Conservation (phyloP, 2,888 invertebrate genomes). For the Plemyria rubiginata region DNA sequence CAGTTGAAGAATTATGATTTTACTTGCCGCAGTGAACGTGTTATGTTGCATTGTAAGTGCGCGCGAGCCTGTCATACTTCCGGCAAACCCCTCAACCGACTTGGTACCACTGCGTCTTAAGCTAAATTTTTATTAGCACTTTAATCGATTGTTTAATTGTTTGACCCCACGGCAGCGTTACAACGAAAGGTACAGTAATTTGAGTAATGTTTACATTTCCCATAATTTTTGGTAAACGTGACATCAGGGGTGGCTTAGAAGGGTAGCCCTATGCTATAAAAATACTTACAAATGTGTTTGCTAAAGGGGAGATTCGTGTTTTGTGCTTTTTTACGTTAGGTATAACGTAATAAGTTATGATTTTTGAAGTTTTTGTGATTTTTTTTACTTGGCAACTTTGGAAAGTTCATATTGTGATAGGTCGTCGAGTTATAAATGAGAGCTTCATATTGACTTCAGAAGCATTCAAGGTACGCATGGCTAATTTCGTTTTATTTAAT, state of each 20-base stretch:
- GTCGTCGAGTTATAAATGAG: no score
- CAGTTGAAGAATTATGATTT: no score
- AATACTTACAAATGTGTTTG: conserved; percentile 37
- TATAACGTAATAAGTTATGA: conserved; percentile 2
- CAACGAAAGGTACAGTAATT: conserved; percentile 69
- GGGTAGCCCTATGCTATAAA: conserved; percentile 37
- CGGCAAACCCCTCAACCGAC: no score
- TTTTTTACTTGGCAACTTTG: neutral
- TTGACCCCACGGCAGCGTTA: conserved; percentile 58
- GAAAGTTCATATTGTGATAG: no score
- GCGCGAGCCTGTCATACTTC: no score
- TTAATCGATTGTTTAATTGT: conserved; percentile 5
- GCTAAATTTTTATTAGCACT: neutral
- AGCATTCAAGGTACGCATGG: no score
- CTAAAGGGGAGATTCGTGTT: conserved; percentile 25
- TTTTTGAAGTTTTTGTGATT: neutral
- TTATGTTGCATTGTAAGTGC: no score
- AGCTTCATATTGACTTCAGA: no score
- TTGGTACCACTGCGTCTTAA: no score
- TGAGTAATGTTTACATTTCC: conserved; percentile 79
- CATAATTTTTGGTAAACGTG: conserved; percentile 75
- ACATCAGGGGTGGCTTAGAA: conserved; percentile 53
- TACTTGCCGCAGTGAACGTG: no score
- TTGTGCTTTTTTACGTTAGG: neutral
- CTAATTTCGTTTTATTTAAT: no score